Evolutionary conservation across 2,888 invertebrate species (phyloP), one percentile per base, ranked within the genome.

Genomic region (Sphecodes monilicornis): DNA sequence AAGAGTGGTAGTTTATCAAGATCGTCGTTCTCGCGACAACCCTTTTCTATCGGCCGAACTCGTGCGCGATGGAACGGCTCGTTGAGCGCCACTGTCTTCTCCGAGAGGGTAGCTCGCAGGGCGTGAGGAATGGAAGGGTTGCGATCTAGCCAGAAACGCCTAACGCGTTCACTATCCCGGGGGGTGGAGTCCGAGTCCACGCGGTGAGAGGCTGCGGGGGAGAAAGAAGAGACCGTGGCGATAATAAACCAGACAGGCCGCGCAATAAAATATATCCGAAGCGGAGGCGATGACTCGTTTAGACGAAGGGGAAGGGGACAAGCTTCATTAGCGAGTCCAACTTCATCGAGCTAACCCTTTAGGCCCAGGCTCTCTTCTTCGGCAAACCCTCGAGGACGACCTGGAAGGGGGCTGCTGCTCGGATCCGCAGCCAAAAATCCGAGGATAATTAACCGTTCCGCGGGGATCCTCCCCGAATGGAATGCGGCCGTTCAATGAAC

Each of bases 261-360:
- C 87, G 93, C 93, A 93, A 94, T 94, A 94, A 94, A 94, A 94
- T 94, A 94, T 94, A 94, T 93, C 92, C 91, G 91, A 93, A 93
- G 92, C 92, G 92, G 93, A 92, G 93, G 93, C 93, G 94, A 94
- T 92, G 94, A 94, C 93, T 94, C 93, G 94, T 93, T 93, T 91
- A 91, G 91, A 87, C 90, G 69, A 80, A 76, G 80, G 82, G 80
- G 82, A 82, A 88, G 88, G 91, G 91, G 91, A 88, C 88, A 90
- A 89, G 93, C 93, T 94, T 94, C 94, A 94, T 94, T 94, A 94
- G 92, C 90, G 89, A 92, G 90, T 92, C 92, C 91, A 93, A 94
- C 92, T 94, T 93, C 94, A 94, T 94, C 90, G 90, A 50, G 26
- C 92, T 91, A 94, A 94, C 94, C 94, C 93, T 88, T 94, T 93